phyloP scores from a whole-genome alignment of 2,113 vertebrate species.

The Datnioides undecimradiatus region DNA sequence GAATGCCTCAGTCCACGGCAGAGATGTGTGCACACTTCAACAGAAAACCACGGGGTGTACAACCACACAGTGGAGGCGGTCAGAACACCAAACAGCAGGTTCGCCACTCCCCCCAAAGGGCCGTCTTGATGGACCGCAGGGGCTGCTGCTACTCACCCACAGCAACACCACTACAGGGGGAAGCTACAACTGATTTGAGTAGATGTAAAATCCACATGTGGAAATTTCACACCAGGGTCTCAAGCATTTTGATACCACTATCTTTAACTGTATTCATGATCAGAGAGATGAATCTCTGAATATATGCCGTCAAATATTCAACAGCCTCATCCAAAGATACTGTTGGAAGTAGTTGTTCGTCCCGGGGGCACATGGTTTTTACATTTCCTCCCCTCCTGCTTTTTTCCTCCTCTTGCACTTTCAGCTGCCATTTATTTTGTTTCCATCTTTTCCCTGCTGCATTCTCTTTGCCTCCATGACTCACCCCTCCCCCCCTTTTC shows the following conservation, averaged over 20 bases:
- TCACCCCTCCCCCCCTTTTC: conserved; percentile 35
- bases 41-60: conserved; percentile 36
- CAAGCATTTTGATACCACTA: not conserved
- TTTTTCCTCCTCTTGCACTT: conserved; percentile 20
- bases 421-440: conserved; percentile 53
- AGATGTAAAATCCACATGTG: conserved; percentile 36
- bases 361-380: conserved; percentile 23
- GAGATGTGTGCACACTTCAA: conserved; percentile 41
- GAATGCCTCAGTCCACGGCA: conserved; percentile 32
- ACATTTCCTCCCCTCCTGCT: not conserved
- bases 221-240: conserved; percentile 33
- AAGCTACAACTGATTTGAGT: conserved; percentile 11
- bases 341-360: conserved; percentile 54
- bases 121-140: not conserved
- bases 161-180: conserved; percentile 24
- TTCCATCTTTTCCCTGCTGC: conserved; percentile 44
- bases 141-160: not conserved
- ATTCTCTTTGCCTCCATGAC: conserved; percentile 40
- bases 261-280: conserved; percentile 37
- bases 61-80: conserved; percentile 11
- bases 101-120: conserved; percentile 26
- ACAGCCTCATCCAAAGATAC: conserved; percentile 33
- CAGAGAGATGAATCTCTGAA: conserved; percentile 24
- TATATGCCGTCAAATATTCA: conserved; percentile 63
- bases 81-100: conserved; percentile 49